Percentiles rank a stretch among this genome's conserved stretches.
Conservation (phyloP, 2,797 vertebrate genomes). For the Gorsachius magnificus region DNA sequence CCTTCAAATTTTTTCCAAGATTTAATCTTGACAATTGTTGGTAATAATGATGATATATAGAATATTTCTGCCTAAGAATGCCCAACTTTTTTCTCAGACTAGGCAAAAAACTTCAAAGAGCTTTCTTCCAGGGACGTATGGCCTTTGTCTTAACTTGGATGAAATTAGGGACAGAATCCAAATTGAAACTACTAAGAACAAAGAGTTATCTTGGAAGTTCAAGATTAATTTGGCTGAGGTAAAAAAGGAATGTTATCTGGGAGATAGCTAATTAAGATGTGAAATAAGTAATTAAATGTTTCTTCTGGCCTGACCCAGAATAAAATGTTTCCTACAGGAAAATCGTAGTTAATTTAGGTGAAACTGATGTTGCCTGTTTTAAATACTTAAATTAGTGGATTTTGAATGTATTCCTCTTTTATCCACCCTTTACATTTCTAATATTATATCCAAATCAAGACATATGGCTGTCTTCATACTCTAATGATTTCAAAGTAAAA, state of each 20-base stretch:
- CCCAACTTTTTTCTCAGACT: not conserved
- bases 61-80: not conserved
- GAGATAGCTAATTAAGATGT: not conserved
- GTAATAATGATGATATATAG: not conserved
- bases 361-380: not conserved
- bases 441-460: not conserved
- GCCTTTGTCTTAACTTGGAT: not conserved
- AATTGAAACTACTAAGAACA: not conserved
- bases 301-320: not conserved
- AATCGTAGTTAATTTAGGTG: not conserved
- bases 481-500: not conserved
- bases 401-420: not conserved
- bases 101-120: not conserved
- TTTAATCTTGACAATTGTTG: not conserved
- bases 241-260: not conserved
- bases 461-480: not conserved
- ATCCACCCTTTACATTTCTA: not conserved
- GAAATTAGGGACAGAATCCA: not conserved
- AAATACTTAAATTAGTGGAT: not conserved
- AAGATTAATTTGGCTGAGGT: not conserved
- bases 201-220: not conserved
- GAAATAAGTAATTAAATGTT: constrained; percentile 5
- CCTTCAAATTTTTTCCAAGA: not conserved
- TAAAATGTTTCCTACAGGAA: not conserved
- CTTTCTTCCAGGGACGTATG: not conserved